These are phyloP conservation scores for Strigamia maritima DNA, from an alignment of 2,888 invertebrate genomes.

Conservation along the genomic window DNA sequence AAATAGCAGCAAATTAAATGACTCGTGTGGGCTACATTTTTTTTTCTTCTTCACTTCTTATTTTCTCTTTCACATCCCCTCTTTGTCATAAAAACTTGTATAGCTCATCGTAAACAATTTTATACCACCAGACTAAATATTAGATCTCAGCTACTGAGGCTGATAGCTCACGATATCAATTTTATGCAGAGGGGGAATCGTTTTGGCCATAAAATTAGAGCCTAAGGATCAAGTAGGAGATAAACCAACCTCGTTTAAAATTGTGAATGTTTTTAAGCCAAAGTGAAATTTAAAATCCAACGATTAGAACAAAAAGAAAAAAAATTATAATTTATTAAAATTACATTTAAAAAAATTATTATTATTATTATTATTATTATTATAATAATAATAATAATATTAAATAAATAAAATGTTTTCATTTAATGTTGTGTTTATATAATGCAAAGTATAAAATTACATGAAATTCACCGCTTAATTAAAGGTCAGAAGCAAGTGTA, in stretches of 20 bases:
- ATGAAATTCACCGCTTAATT: not conserved
- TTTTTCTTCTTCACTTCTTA: slow-evolving; percentile 1
- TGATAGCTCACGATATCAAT: slow-evolving; percentile 34
- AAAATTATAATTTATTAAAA: not conserved
- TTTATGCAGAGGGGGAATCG: slow-evolving; percentile 30
- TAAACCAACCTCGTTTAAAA: slow-evolving; percentile 16
- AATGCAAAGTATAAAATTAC: not conserved
- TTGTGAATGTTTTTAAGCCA: not conserved
- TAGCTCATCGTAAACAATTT: slow-evolving; percentile 34
- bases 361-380: not conserved
- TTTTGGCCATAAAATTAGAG: slow-evolving; percentile 34
- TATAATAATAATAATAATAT: not conserved
- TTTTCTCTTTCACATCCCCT: not conserved
- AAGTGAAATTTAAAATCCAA: not conserved
- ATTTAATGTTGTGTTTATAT: not conserved
- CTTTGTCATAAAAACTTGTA: slow-evolving; percentile 13
- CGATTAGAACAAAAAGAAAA: not conserved
- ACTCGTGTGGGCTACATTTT: slow-evolving; percentile 18
- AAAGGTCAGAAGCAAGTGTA: not conserved
- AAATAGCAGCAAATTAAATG: slow-evolving; percentile 28
- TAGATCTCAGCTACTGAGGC: slow-evolving; percentile 21
- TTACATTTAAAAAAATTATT: not conserved
- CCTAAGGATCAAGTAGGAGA: slow-evolving; percentile 25
- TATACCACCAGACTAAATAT: slow-evolving; percentile 26
- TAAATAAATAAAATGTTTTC: not conserved